Evolutionary conservation across 2,797 vertebrate species (phyloP), one percentile per base, ranked within the genome.

Genomic region (Peromyscus melanophrys): DNA sequence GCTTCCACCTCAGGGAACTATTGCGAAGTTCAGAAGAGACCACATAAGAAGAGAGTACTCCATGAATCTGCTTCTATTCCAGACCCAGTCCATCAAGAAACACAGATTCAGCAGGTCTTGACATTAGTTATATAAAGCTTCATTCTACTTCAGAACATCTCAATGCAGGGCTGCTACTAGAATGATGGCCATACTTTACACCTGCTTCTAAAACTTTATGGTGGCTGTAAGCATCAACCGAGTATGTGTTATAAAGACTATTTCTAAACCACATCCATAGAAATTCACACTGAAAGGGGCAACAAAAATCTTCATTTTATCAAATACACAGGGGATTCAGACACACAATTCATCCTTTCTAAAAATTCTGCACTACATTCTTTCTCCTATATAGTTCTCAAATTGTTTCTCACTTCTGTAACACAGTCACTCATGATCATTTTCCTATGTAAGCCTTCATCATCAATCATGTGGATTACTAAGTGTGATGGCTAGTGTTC

Each of bases 241-340:
- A 31, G 19, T 63, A 52, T 14, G 57, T 78, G 27, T 40, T 69
- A 55, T 75, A 93, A 84, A 84, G 43, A 31, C 77, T 69, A 84
- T 57, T 91, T 89, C 57, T 90, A 94, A 84, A 61, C 63, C 23
- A 84, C 11, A 90, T 59, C 65, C 46, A 75, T 73, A 81, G n/a
- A 94, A 94, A 75, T 23, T 88, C 31, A 80, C 65, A 69, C 67
- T 69, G 43, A 90, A 75, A 29, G 73, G 34, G 37, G 9, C 29
- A 10, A 94, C 19, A 52, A 71, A 65, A 93, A 71, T 59, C n/a
- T 52, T 75, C 55, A 81, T 57, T 81, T 93, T 43, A 65, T 65
- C 78, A 96, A 91, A 57, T 59, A 76, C 57, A 84, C 2, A 43
- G 31, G 76, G 85, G 21, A 90, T 2, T 94, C 34, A 87, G 11